Conservation (phyloP, 2,113 vertebrate genomes). For the Pyrgilauda ruficollis region DNA sequence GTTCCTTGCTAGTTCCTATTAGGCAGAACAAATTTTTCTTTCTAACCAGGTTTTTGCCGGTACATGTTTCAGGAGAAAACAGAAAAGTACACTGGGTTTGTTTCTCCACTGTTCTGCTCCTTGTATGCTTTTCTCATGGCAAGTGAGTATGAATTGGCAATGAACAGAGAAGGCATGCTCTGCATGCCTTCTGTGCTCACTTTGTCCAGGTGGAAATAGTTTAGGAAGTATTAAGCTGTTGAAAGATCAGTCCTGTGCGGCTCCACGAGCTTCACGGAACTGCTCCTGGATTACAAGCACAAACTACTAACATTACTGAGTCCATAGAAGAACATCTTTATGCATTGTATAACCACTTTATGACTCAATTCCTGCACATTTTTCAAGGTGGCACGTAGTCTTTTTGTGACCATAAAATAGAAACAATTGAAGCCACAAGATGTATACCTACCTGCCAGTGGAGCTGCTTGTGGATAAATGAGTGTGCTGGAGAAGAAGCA, state of each 20-base stretch:
- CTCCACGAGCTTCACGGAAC: fast-evolving
- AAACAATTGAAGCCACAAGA: neutral
- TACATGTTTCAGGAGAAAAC: neutral
- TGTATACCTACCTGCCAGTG: neutral
- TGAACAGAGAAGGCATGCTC: neutral
- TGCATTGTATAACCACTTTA: neutral
- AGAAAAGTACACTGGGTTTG: neutral
- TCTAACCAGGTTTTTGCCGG: slow-evolving; percentile 9
- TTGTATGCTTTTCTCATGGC: neutral
- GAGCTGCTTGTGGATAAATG: neutral
- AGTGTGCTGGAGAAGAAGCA: neutral
- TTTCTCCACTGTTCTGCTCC: neutral
- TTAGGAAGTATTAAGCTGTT: neutral
- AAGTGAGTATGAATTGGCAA: neutral
- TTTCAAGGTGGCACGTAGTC: neutral
- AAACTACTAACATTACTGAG: neutral
- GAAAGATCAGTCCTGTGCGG: neutral
- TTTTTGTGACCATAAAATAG: neutral
- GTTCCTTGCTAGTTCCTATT: slow-evolving; percentile 31
- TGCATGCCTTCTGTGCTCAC: neutral
- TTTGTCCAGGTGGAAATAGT: neutral
- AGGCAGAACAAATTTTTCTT: slow-evolving; percentile 11
- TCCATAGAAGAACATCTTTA: neutral
- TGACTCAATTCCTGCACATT: neutral
- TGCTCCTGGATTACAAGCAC: neutral